Conservation (phyloP, 1,140 invertebrate species). For the Drosophila burlai region DNA sequence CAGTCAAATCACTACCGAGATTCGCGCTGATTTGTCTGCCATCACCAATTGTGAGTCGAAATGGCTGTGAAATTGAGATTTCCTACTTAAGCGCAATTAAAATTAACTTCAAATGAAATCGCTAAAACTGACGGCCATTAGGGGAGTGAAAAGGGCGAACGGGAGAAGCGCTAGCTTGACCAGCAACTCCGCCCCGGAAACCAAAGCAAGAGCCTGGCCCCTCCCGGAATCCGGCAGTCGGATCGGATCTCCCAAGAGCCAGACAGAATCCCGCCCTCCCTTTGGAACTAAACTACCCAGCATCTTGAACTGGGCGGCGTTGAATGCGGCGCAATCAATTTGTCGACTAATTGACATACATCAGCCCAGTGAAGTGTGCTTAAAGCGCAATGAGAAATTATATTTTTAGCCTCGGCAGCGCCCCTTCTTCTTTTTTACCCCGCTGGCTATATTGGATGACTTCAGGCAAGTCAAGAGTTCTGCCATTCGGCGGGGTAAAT, state of each 20-base stretch:
- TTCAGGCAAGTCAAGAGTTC: conserved; percentile 12
- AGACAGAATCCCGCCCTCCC: conserved; percentile 26
- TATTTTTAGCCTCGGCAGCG: conserved; percentile 59
- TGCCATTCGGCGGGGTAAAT: conserved; percentile 18
- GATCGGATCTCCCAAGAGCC: conserved; percentile 13
- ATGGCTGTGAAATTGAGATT: conserved; percentile 79
- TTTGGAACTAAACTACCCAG: conserved; percentile 6
- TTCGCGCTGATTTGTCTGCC: conserved; percentile 59
- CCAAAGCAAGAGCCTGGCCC: conserved; percentile 1
- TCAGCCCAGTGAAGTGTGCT: conserved; percentile 61
- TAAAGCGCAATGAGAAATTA: conserved; percentile 67
- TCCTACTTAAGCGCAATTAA: conserved; percentile 79
- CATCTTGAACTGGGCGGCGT: conserved; percentile 45
- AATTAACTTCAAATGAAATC: conserved; percentile 73
- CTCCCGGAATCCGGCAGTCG: neutral
- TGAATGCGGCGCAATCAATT: conserved; percentile 69
- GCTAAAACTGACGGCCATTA: conserved; percentile 48
- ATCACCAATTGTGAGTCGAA: conserved; percentile 52
- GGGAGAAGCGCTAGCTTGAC: conserved; percentile 25
- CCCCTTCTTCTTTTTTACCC: neutral
- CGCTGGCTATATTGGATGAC: neutral
- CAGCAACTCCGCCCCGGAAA: conserved; percentile 41
- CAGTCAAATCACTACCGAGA: conserved; percentile 52
- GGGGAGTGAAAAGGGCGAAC: conserved; percentile 29
- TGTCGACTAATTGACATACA: conserved; percentile 80